Evolutionary conservation across 2,113 vertebrate species (phyloP), one percentile per base, ranked within the genome.

Genomic region (Eonycteris spelaea): DNA sequence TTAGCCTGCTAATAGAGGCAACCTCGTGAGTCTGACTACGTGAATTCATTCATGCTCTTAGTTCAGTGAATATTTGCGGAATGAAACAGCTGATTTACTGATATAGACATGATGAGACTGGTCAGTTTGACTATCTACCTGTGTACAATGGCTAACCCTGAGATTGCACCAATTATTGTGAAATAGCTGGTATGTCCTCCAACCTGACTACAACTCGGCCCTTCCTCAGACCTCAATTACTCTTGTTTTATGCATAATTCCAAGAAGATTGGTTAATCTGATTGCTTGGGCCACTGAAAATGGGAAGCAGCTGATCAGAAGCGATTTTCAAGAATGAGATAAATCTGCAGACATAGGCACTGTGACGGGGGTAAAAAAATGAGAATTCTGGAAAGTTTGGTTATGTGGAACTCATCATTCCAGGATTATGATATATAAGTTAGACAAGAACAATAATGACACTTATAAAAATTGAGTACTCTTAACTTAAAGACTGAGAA

Each of bases 161-260:
- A 89, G 67, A 45, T 70, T n/a, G 70, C 45, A 84, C 15, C 35
- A 6, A 26, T 86, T 18, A 48, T 5, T 28, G 48, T 59, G 35
- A 51, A 68, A 40, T n/a, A 33, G 26, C 70, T 61, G n/a, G 16
- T 59, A 28, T 22, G 6, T n/a, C 71, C 28, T 79, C 19, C 15
- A 83, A 28, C 61, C 33, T 75, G 74, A 59, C 28, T n/a, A n/a
- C n/a, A 19, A 26, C 28, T 74, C 2, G 1, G 45, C 22, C 21
- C 15, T 77, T 22, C 61, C 61, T 86, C 55, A 78, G 80, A 74
- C 45, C 78, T 91, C 5, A 3, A 53, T 89, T 51, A 33, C 43
- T 94, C 18, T 89, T 70, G 74, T 86, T 95, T 96, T 74, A 74
- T 61, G 83, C 87, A n/a, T 79, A 48, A 92, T 86, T 86, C 45